Percentiles rank a stretch among this genome's conserved stretches.
Conservation (phyloP, 2,113 vertebrate species). For the Cichladusa arquata region DNA sequence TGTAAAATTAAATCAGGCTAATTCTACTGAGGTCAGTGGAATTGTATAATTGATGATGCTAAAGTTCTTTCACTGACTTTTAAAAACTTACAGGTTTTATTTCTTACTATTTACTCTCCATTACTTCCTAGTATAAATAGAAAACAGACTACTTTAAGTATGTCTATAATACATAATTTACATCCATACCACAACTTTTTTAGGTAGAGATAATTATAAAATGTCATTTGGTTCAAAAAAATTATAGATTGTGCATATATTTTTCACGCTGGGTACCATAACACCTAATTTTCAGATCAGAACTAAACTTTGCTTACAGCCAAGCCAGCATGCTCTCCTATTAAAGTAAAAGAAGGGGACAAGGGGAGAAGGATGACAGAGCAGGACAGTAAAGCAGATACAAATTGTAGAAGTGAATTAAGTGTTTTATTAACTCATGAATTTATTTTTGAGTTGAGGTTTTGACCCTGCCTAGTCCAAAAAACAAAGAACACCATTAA, state of each 20-base stretch:
- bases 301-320: neutral
- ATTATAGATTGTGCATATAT: neutral
- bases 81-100: neutral
- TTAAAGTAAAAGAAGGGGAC: neutral
- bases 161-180: neutral
- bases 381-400: neutral
- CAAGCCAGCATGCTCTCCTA: neutral
- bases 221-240: neutral
- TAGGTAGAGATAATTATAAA: neutral
- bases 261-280: neutral
- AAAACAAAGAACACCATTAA: neutral
- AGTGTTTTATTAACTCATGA: fast-evolving
- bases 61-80: neutral
- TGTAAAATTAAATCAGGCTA: neutral
- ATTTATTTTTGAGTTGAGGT: neutral
- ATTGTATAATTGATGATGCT: neutral
- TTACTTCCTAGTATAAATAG: neutral
- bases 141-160: neutral
- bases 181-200: neutral
- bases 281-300: neutral
- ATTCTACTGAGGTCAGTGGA: neutral
- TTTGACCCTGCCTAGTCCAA: neutral
- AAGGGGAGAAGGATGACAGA: neutral
- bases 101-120: neutral
- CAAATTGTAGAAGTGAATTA: neutral